These are phyloP conservation scores for Drosophila histrio DNA, from an alignment of 2,888 invertebrate genomes.

Conservation along the genomic window DNA sequence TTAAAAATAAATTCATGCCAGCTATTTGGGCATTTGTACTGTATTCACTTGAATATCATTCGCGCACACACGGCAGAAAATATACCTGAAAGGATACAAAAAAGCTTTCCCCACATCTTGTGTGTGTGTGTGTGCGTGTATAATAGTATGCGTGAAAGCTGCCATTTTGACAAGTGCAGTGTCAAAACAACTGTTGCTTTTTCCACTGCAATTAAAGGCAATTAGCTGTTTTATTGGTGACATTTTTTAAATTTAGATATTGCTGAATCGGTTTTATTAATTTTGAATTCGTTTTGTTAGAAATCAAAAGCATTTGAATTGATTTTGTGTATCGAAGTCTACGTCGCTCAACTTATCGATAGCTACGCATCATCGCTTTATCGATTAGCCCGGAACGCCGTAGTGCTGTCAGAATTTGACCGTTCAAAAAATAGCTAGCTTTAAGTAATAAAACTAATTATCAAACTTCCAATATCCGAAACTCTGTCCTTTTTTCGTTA, in stretches of 20 bases:
- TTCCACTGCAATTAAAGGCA: background rate
- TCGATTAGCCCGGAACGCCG: slow-evolving; percentile 26
- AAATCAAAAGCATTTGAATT: background rate
- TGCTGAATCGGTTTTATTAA: background rate
- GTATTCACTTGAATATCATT: slow-evolving; percentile 26
- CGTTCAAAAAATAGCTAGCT: too few species aligned
- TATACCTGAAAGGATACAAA: slow-evolving; percentile 42
- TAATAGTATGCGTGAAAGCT: slow-evolving; percentile 47
- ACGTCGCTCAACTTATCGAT: slow-evolving; percentile 20
- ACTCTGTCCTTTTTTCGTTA: too few species aligned
- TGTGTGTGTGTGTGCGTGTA: slow-evolving; percentile 54
- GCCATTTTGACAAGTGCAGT: slow-evolving; percentile 34
- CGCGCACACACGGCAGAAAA: slow-evolving; percentile 31
- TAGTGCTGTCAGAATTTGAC: too few species aligned
- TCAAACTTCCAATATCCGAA: too few species aligned
- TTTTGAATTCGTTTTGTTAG: background rate
- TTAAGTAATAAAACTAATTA: too few species aligned
- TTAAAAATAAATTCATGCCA: slow-evolving; percentile 28
- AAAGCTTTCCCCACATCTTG: slow-evolving; percentile 51
- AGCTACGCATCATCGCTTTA: background rate
- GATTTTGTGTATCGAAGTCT: background rate
- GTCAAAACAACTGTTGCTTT: slow-evolving; percentile 61
- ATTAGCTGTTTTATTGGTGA: background rate
- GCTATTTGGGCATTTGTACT: slow-evolving; percentile 34
- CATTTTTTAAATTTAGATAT: background rate